Evolutionary conservation across 2,797 vertebrate genomes (phyloP), one percentile per base, ranked within the genome.

Genomic region (Myripristis murdjan): DNA sequence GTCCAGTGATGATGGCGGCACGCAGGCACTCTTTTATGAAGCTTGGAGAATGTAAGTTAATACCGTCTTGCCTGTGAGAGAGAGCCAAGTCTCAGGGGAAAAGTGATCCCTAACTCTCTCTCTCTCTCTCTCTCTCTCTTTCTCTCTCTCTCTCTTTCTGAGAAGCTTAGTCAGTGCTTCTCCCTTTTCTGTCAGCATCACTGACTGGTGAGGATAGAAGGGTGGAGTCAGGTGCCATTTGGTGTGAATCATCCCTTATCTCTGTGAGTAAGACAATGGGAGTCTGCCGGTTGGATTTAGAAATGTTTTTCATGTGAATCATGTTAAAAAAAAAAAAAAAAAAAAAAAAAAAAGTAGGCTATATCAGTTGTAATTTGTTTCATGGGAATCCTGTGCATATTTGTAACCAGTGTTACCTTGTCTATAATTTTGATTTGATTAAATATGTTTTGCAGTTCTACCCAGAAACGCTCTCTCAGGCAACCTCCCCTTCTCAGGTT

Each of bases 151-250:
- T 71, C 37, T 71, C 47, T 73, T 65, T 60, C 64, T 49, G 64
- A 70, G 66, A 43, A 66, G 82, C 66, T 75, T 62, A 68, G 66
- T 79, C 64, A 16, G 23, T 8, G 64, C 43, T 46, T 74, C 58
- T 78, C 59, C 70, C 54, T 68, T 53, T 52, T 82, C 75, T 77
- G 65, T 81, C 70, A 77, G 78, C 77, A 70, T 82, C 59, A 20
- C 65, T 66, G 75, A 53, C 64, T 56, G 46, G 57, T 18, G 31
- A 72, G 24, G 59, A 47, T 24, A 55, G 68, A 33, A 46, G 58
- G 78, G 77, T 46, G 70, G 75, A 83, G 77, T 77, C 87, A 82
- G 44, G 61, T 69, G 83, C 55, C 70, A 64, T 41, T 70, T 43
- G 65, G 53, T 52, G 35, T 73, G 52, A 83, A 64, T 79, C 72